These are phyloP conservation scores for Struthio camelus DNA, from an alignment of 2,113 vertebrate genomes.

Conservation along the genomic window DNA sequence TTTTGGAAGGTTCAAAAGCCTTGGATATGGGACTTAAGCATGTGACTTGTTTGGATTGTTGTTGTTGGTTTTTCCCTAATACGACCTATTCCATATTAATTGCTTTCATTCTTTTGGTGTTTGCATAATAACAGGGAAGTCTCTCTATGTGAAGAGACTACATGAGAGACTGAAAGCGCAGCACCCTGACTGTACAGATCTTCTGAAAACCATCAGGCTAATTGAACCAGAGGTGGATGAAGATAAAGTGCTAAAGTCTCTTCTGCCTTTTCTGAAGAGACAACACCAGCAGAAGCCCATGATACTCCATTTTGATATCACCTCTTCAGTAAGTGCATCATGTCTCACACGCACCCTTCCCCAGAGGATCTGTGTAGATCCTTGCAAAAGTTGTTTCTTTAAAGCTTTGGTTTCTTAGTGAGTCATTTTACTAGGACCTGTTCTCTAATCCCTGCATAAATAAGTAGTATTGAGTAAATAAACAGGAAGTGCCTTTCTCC, in stretches of 20 bases:
- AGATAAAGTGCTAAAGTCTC: constrained; percentile 77
- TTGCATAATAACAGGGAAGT: constrained; percentile 83
- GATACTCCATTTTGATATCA: constrained; percentile 92
- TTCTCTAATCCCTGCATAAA: not conserved
- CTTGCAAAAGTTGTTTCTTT: not conserved
- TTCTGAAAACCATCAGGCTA: constrained; percentile 84
- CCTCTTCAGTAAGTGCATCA: constrained; percentile 86
- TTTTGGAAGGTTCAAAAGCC: not conserved
- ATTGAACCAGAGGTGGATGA: constrained; percentile 87
- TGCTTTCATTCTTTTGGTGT: not conserved
- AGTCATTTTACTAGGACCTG: not conserved
- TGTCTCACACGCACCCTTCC: not conserved
- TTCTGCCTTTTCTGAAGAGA: constrained; percentile 77
- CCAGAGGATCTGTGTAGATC: not conserved
- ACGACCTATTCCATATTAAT: not conserved
- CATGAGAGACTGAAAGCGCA: constrained; percentile 72
- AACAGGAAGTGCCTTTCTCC: not conserved
- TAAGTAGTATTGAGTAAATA: not conserved
- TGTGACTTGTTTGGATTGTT: not conserved
- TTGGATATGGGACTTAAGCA: not conserved
- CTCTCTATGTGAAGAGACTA: constrained; percentile 88
- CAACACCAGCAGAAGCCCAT: constrained; percentile 65
- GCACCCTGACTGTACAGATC: not conserved
- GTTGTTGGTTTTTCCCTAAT: not conserved
- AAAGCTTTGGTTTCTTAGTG: not conserved